A percentile compares a stretch with the other conserved stretches of the same genome.
Evolutionary conservation across 2,888 invertebrate genomes (phyloP).

Genomic region (Drosophila neutralis): DNA sequence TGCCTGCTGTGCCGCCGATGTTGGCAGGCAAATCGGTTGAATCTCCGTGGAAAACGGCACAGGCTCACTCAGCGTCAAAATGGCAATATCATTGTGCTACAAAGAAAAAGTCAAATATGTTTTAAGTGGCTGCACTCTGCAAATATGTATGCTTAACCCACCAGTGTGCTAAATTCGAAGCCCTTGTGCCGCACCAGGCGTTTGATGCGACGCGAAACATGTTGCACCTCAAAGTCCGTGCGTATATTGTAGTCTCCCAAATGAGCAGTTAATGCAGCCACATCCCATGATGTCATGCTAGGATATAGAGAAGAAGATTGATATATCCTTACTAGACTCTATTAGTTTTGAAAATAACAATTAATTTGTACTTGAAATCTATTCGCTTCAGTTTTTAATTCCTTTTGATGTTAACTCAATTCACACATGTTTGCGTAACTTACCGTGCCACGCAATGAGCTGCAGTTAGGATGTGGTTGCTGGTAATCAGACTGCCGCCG

Average conservation of each 20-base stretch:
- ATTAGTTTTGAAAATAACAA: background rate
- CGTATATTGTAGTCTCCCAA: constrained; percentile 94
- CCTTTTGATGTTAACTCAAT: background rate
- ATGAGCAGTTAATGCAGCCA: constrained; percentile 91
- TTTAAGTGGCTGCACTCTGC: background rate
- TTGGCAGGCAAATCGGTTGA: constrained; percentile 92
- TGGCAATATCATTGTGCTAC: constrained; percentile 93
- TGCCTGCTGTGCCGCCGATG: constrained; percentile 77
- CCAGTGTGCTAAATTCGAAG: constrained; percentile 93
- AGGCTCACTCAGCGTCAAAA: constrained; percentile 91
- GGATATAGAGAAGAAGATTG: background rate
- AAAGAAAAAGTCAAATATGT: background rate
- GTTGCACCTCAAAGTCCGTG: constrained; percentile 90
- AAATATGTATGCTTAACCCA: constrained; percentile 81
- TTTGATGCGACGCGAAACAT: constrained; percentile 91
- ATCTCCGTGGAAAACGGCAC: constrained; percentile 90
- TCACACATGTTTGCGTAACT: constrained; percentile 78
- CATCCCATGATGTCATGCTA: constrained; percentile 96
- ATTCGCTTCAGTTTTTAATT: background rate
- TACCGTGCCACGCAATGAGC: constrained; percentile 96
- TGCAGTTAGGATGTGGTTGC: constrained; percentile 91
- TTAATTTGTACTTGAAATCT: background rate
- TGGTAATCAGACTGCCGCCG: constrained; percentile 93
- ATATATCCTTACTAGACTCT: background rate
- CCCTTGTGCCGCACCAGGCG: constrained; percentile 93